Base-by-base conservation (phyloP, 2,113 vertebrate genomes). In the Deroptyus accipitrinus region DNA sequence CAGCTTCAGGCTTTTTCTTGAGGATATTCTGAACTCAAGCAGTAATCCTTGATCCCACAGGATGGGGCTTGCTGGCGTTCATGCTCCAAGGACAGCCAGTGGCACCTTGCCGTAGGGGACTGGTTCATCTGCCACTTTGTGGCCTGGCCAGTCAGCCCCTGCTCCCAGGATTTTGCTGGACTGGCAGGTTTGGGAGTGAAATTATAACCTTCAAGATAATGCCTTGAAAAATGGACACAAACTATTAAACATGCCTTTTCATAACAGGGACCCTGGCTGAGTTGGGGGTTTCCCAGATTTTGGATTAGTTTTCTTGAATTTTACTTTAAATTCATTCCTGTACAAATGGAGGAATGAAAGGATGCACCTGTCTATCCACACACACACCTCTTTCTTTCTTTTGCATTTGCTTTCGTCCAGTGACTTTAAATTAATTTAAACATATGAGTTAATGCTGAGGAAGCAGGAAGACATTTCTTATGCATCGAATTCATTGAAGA, bases 401-500 rank as follows among this genome's bases (percentile, higher is more conserved):
- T 33, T 25, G 46, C 49, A 67, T 59, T 77, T 33, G 63, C 55
- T 88, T 83, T 51, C 17, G 17, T 78, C 61, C 42, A 84, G 13
- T 39, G 55, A 51, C 83, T 90, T 90, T 31, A 88, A 90, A 73
- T 63, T 83, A 62, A 81, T 92, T 81, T 35, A 48, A 57, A 86
- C 3, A 33, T 59, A 30, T 49, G 83, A 46, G 19, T 7, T 88
- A 6, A 55, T 75, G 41, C 54, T 86, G 77, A 42, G 52, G 42
- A 90, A 72, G 64, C 31, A 86, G 54, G 41, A 46, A 86, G 28
- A 63, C 0, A 4, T 91, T 92, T 90, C 39, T 66, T 63, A 74
- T 20, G 22, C 1, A 2, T 49, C 74, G n/a, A 84, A 83, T 63
- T 86, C 73, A 67, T 30, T 78, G 76, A 88, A 76, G n/a, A 48